Evolutionary conservation across 2,113 vertebrate species (phyloP).

Genomic region (Mirza zaza): DNA sequence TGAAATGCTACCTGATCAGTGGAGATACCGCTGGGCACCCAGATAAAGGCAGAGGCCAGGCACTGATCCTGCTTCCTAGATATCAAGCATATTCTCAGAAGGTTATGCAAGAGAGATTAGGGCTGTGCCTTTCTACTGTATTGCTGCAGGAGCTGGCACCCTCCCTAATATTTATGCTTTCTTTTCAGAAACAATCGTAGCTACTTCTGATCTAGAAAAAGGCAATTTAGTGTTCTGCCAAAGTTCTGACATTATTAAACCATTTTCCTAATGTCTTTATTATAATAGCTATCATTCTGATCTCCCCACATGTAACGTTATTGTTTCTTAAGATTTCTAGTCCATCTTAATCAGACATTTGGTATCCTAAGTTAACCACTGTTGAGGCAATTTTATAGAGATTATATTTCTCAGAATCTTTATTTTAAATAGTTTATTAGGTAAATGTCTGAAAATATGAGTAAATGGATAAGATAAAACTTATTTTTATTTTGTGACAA

Average conservation of each 20-base stretch:
- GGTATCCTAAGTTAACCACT: constrained; percentile 56
- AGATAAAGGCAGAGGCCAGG: background rate
- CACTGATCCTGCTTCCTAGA: background rate
- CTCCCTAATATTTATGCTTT: background rate
- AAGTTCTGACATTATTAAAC: constrained; percentile 74
- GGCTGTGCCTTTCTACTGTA: accelerated
- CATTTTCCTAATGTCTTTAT: constrained; percentile 76
- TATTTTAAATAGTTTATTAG: constrained; percentile 53
- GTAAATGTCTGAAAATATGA: constrained; percentile 44
- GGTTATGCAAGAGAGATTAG: background rate
- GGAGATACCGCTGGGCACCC: background rate
- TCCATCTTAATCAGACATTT: constrained; percentile 59
- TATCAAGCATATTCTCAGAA: background rate
- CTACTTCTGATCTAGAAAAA: constrained; percentile 76
- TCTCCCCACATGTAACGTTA: constrained; percentile 66
- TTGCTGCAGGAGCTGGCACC: background rate
- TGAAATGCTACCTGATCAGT: background rate
- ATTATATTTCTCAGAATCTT: constrained; percentile 31
- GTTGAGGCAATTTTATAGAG: constrained; percentile 32
- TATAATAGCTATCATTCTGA: constrained; percentile 73
- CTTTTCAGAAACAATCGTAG: constrained; percentile 48
- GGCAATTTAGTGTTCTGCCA: constrained; percentile 74
- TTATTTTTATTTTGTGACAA: background rate
- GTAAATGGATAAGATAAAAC: background rate
- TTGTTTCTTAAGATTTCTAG: constrained; percentile 73